Evolutionary conservation across 2,888 invertebrate species (phyloP), one percentile per base, ranked within the genome.

Genomic region (Melanargia galathea): DNA sequence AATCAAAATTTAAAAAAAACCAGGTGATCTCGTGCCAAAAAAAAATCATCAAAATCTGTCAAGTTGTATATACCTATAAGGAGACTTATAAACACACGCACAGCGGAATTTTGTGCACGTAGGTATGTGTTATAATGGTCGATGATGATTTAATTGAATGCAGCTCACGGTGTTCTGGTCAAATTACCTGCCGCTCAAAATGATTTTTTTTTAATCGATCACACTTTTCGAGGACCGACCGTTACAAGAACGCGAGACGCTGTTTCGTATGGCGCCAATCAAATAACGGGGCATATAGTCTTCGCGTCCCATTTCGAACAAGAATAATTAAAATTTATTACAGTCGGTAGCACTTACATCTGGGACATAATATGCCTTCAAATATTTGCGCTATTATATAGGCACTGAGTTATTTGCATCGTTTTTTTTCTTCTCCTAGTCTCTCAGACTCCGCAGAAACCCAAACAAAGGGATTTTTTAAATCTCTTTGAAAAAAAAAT

Each of bases 191-290:
- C n/a, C 22, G 49, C 18, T 60, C 43, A 54, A 22, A 30, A 24
- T 33, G 38, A 33, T 57, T 46, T 30, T 45, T 30, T 16, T 6
- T 18, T 43, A 24, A n/a, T 26, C 11, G 26, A 43, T 40, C n/a
- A 22, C 52, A 22, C 24, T 43, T 52, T 64, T 65, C 60, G 60
- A 64, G 56, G 61, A 72, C 73, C 72, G 73, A 72, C n/a, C n/a
- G n/a, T n/a, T n/a, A n/a, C 72, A 71, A 66, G 49, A 52, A 60
- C 52, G 62, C 66, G 68, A 69, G 66, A 68, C 66, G 60, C 57
- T 55, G 57, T 61, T 51, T 58, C 60, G 60, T 57, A 60, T 63
- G 71, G 71, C 70, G 71, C 70, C 70, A 64, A 59, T 70, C 68
- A 68, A 64, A 60, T 70, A 71, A 70, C 71, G 71, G 68, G 38